Percentiles rank a stretch among this genome's conserved stretches.
Conservation (phyloP, 2,113 vertebrate species). For the Ochotona princeps region DNA sequence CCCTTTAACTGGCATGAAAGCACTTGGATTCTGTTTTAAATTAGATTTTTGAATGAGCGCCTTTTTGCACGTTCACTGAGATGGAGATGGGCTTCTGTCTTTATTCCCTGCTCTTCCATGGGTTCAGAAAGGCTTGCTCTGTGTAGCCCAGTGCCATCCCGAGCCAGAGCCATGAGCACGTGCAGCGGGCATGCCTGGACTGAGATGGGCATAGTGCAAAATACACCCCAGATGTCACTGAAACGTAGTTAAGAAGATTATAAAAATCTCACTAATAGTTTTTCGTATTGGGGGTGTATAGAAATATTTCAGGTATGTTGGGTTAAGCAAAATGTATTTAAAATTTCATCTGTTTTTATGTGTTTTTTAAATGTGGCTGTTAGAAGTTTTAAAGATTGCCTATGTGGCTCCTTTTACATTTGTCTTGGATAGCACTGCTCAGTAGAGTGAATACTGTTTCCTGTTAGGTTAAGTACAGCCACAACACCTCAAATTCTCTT, state of each 20-base stretch:
- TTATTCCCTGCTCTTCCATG: neutral
- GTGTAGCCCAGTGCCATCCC: neutral
- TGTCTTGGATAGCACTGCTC: neutral
- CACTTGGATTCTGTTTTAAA: neutral
- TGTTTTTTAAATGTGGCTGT: neutral
- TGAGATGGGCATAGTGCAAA: neutral
- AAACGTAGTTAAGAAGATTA: neutral
- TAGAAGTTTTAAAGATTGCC: neutral
- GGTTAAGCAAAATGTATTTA: neutral
- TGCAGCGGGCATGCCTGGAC: neutral
- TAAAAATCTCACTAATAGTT: neutral
- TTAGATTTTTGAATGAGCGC: neutral
- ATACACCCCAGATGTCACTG: neutral
- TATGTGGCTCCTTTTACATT: neutral
- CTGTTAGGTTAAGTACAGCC: neutral
- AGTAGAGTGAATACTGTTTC: neutral
- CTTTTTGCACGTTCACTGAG: neutral
- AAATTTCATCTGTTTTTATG: neutral
- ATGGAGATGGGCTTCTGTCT: neutral
- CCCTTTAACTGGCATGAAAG: neutral
- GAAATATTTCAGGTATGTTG: conserved; percentile 10
- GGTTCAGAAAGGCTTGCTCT: neutral
- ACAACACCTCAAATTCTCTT: neutral
- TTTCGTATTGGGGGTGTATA: neutral
- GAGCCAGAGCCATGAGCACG: fast-evolving